A percentile compares a stretch with the other conserved stretches of the same genome.
Evolutionary conservation across 2,113 vertebrate species (phyloP).

Genomic region (Microcebus lehilahytsara): DNA sequence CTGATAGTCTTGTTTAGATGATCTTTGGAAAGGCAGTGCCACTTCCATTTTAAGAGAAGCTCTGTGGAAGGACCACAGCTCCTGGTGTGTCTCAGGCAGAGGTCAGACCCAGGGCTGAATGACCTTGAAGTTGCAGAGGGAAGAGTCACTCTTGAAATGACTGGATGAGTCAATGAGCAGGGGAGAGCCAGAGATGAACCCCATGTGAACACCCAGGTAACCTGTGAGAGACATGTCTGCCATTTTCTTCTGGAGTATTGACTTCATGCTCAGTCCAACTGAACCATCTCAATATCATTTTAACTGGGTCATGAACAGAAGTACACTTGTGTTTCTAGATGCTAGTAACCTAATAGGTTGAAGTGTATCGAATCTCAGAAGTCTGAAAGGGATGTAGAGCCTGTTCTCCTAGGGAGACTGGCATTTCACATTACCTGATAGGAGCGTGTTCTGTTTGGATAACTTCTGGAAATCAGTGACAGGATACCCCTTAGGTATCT

Average conservation of each 20-base stretch:
- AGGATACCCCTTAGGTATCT: neutral
- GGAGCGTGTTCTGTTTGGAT: neutral
- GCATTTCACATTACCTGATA: neutral
- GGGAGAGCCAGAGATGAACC: neutral
- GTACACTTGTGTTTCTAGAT: neutral
- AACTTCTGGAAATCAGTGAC: neutral
- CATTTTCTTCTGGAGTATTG: conserved; percentile 11
- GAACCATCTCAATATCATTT: neutral
- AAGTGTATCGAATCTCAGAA: neutral
- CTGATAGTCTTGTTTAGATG: neutral
- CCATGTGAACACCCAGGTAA: neutral
- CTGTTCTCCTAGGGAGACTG: neutral
- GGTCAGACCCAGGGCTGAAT: neutral
- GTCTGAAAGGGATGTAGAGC: neutral
- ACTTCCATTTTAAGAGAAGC: neutral
- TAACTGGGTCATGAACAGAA: neutral
- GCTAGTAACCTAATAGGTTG: neutral
- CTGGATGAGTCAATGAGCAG: neutral
- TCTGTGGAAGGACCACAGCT: neutral
- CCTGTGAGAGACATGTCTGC: neutral
- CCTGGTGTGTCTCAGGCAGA: neutral
- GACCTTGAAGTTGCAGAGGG: neutral
- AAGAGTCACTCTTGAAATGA: neutral
- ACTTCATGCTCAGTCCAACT: neutral
- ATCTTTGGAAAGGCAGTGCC: neutral